Conservation (phyloP, 2,797 vertebrate genomes). For the Pyrocephalus nanus region DNA sequence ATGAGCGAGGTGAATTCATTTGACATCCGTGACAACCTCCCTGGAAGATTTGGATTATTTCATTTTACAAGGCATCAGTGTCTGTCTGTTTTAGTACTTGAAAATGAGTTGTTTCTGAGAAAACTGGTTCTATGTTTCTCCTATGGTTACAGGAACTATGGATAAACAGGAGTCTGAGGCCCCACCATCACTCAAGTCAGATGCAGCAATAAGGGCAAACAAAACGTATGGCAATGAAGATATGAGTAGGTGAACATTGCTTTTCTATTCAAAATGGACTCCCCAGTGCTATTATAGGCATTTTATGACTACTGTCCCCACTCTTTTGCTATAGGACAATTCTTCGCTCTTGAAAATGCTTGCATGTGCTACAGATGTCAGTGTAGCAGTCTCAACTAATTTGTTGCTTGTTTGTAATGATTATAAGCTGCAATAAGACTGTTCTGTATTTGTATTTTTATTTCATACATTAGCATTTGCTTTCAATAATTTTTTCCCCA, state of each 20-base stretch:
- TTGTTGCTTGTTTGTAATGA: neutral
- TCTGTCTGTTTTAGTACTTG: neutral
- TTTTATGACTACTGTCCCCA: neutral
- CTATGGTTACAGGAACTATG: constrained; percentile 50
- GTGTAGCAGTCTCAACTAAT: neutral
- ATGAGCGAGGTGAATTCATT: neutral
- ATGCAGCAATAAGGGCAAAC: neutral
- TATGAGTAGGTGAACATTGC: neutral
- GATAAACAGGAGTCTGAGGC: constrained; percentile 12
- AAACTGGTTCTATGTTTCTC: neutral
- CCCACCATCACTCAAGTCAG: neutral
- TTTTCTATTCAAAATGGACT: neutral
- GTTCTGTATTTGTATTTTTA: neutral
- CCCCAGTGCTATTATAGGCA: neutral
- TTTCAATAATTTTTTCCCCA: neutral
- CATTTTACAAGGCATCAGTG: neutral
- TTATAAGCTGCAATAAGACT: neutral
- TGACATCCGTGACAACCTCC: neutral
- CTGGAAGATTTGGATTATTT: neutral
- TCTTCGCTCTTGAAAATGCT: neutral
- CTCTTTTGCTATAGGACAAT: neutral
- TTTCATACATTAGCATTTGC: neutral
- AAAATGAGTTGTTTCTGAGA: neutral
- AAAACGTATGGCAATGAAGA: constrained; percentile 1
- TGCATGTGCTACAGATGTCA: neutral